Base-by-base conservation (phyloP, 1,140 invertebrate genomes). In the Magallana angulata region DNA sequence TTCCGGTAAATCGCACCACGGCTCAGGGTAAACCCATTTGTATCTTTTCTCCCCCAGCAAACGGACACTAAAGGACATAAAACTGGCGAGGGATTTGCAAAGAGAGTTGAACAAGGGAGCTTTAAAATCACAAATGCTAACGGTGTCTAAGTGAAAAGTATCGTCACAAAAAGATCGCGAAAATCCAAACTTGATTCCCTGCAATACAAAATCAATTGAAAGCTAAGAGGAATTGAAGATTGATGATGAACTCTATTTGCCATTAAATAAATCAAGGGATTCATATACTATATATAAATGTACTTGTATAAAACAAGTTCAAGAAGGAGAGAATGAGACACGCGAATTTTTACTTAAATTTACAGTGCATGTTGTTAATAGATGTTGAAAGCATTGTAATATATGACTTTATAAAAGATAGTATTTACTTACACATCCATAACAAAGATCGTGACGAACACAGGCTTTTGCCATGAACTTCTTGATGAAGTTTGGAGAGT, bases 1-100 rank as follows among this genome's bases (percentile, higher is more conserved):
- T 76, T 76, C 68, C 68, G 24, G 68, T 76, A 76, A 76, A 76
- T 30, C 18, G 24, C 68, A 76, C 68, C 68, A 76, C 5, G 68
- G 68, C 11, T 76, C 68, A 36, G 68, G 68, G 6, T 30, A 76
- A 30, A 30, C 12, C 24, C 36, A 48, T 48, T 76, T 30, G 24
- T 76, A 76, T 36, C 68, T 11, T 30, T 36, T 76, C 68, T 76
- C 68, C 4, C 68, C 68, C 7, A 76, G 7, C 9, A 76, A 8
- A 9, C 68, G 68, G 36, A 36, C 68, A 36, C 68, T 12, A 12
- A 24, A 76, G 11, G 36, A 18, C 68, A 76, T 76, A 30, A 76
- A 30, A 12, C 36, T 76, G 24, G 24, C 18, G 8, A 76, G 12
- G 7, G 68, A 30, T 12, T 76, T 76, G 18, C 68, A 76, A 18